Evolutionary conservation across 1,140 invertebrate genomes (phyloP).

Genomic region (Pteromalus puparum): DNA sequence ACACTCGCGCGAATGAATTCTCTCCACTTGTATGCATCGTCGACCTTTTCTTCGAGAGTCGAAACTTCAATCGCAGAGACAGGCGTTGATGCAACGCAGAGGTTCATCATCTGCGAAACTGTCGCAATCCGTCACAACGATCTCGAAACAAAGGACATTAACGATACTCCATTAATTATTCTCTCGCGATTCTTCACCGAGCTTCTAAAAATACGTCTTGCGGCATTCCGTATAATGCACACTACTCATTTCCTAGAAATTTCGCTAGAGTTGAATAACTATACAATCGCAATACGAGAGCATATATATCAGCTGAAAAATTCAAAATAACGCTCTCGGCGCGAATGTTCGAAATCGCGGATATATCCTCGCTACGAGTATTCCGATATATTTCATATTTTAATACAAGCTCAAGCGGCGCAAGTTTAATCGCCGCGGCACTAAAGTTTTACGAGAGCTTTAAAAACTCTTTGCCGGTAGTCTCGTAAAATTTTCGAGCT

Average conservation of each 20-base stretch:
- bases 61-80: not conserved
- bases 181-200: no score
- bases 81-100: no score
- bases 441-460: slow-evolving; percentile 25
- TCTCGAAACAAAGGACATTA: no score
- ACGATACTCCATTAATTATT: no score
- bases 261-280: not conserved
- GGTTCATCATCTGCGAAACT: no score
- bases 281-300: no score
- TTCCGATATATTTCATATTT: slow-evolving; percentile 17
- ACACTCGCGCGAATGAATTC: not conserved
- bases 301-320: not conserved
- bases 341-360: not conserved
- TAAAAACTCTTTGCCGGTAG: slow-evolving; percentile 2
- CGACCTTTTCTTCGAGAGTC: no score
- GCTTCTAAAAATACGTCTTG: no score
- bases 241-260: not conserved
- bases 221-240: no score
- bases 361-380: not conserved
- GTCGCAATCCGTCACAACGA: no score
- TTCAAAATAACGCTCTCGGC: not conserved
- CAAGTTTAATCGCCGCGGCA: slow-evolving; percentile 14
- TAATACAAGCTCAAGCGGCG: not conserved
- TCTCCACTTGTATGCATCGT: no score
- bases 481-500: slow-evolving; percentile 12